Conservation (phyloP, 2,113 vertebrate species). For the Otis tarda region DNA sequence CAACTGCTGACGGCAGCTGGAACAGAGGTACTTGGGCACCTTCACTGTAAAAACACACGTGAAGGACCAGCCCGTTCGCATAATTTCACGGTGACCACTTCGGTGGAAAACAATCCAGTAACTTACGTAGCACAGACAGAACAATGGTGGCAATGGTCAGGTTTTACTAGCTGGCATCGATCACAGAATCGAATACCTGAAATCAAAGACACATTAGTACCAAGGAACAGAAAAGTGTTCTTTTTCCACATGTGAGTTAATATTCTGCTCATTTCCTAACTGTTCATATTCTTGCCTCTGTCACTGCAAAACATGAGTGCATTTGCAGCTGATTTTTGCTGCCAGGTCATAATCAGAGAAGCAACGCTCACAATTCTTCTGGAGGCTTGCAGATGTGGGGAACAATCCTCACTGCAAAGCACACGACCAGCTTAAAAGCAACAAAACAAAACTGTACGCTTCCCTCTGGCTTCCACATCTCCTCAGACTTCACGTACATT, state of each 20-base stretch:
- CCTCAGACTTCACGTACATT: not conserved
- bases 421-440: not conserved
- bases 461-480: not conserved
- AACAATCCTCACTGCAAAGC: not conserved
- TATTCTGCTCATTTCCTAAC: not conserved
- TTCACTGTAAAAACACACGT: not conserved
- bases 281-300: not conserved
- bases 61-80: not conserved
- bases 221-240: not conserved
- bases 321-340: not conserved
- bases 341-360: not conserved
- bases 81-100: no score
- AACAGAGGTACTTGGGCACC: not conserved
- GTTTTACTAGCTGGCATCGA: slow-evolving; percentile 95
- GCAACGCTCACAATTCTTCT: not conserved
- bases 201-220: slow-evolving; percentile 45
- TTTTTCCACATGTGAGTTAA: no score
- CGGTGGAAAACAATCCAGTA: not conserved
- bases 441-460: fast-evolving
- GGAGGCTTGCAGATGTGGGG: not conserved
- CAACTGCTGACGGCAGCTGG: not conserved
- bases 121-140: slow-evolving; percentile 97
- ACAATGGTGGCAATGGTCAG: slow-evolving; percentile 97
- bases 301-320: not conserved
- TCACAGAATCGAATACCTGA: slow-evolving; percentile 96